phyloP scores from a whole-genome alignment of 2,113 vertebrate genomes.

The Gopherus evgoodei region DNA sequence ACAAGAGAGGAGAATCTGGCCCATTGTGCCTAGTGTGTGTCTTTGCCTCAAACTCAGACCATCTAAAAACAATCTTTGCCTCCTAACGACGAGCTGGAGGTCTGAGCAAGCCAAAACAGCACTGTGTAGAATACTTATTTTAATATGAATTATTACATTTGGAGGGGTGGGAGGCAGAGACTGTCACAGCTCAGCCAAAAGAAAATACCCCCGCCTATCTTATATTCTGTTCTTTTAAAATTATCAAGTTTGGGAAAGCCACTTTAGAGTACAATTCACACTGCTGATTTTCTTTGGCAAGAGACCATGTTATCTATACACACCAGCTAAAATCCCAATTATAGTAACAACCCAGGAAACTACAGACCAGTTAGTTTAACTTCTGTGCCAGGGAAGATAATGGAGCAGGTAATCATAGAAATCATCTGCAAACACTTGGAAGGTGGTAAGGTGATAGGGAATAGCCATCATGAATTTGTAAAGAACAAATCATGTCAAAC shows the following conservation, averaged over 20 bases:
- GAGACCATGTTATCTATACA: neutral
- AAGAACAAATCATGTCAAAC: too few relatives aligned
- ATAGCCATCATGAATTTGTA: too few relatives aligned
- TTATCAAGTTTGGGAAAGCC: neutral
- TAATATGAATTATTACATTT: neutral
- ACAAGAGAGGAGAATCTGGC: neutral
- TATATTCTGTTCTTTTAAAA: constrained; percentile 47
- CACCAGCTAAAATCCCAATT: neutral
- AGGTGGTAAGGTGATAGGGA: too few relatives aligned
- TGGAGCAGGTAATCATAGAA: too few relatives aligned
- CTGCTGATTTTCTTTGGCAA: constrained; percentile 46
- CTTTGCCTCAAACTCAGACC: fast-evolving
- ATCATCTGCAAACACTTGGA: too few relatives aligned
- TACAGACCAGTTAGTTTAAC: too few relatives aligned
- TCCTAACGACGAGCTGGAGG: neutral
- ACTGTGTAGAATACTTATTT: neutral
- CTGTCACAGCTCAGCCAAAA: neutral
- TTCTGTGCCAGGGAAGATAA: too few relatives aligned
- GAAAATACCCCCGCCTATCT: constrained; percentile 65
- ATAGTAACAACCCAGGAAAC: neutral
- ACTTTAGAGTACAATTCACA: neutral
- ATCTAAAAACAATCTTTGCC: fast-evolving
- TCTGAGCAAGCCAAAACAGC: neutral
- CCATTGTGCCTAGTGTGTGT: neutral
- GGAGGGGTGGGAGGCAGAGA: neutral